Evolutionary conservation across 2,797 vertebrate genomes (phyloP).

Genomic region (Dendrocincla fuliginosa): DNA sequence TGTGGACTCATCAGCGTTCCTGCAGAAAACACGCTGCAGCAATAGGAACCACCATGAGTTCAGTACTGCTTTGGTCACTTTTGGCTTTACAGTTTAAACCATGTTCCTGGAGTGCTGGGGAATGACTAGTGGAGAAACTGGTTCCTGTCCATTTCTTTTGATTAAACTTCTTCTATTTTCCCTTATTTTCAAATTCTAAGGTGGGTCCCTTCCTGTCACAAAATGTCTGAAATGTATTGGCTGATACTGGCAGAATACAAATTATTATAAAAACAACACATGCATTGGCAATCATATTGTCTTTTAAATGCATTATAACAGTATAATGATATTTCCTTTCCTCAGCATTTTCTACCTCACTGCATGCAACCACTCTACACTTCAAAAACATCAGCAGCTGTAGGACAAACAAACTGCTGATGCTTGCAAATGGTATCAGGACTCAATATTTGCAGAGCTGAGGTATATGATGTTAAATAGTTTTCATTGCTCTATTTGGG

Average conservation of each 20-base stretch:
- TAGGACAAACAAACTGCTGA: background rate
- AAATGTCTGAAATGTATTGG: background rate
- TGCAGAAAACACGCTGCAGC: background rate
- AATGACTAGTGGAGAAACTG: background rate
- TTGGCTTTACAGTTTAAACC: background rate
- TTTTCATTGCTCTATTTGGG: background rate
- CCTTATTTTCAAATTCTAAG: background rate
- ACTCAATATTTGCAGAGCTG: background rate
- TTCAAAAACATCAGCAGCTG: background rate
- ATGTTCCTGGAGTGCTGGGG: background rate
- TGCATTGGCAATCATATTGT: background rate
- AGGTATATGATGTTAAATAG: background rate
- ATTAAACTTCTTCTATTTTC: background rate
- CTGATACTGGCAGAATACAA: background rate
- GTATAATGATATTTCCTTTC: background rate
- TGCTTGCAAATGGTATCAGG: background rate
- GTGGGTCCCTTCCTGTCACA: background rate
- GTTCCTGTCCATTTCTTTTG: background rate
- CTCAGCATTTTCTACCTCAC: background rate
- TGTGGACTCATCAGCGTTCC: fast-evolving
- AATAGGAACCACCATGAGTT: fast-evolving
- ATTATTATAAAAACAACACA: background rate
- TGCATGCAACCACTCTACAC: background rate
- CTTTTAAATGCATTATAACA: background rate
- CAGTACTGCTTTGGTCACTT: background rate